Base-by-base conservation (phyloP, 2,888 invertebrate species). In the Pyrochroa serraticornis region DNA sequence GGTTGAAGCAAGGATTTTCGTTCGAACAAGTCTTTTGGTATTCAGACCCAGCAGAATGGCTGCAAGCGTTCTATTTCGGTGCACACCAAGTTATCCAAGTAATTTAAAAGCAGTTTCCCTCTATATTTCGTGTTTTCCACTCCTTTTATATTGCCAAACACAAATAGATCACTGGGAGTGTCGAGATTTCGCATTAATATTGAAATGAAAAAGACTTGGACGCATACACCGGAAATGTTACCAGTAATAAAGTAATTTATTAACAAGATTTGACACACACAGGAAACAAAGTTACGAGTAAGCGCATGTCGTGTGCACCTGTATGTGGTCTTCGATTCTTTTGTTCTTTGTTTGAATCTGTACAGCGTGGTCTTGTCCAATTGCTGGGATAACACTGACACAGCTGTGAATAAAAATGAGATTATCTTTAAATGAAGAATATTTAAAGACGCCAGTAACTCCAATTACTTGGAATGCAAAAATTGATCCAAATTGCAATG, bases 51-150 rank as follows among this genome's bases (percentile, higher is more conserved):
- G 62, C 55, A 64, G 58, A 58, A 60, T 67, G 55, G 64, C 65
- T 63, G 61, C 62, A 44, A 58, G 67, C 66, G 64, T 68, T 67
- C 67, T 62, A 67, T 69, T 67, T 67, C 69, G 61, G 54, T 63
- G 64, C 63, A 56, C 66, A 62, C 60, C 64, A 61, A 65, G 58
- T 66, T 67, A 67, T 67, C 64, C 65, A 64, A 67, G 67, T 66
- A 69, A 67, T 69, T 69, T 66, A 65, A 69, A 67, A 69, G 66
- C 67, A 60, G 63, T 62, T 60, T 43, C 38, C 42, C 45, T 53
- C 46, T 41, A 31, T 14, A 46, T 31, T 7, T 10, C 13, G 31
- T 43, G 42, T 33, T 22, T 8, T 50, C n/a, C 31, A 31, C 51
- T 52, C 44, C 35, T 43, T 38, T n/a, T 36, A 10, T 22, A 22